These are phyloP conservation scores for Neopelma chrysocephalum DNA, from an alignment of 2,797 vertebrate species.

Conservation along the genomic window DNA sequence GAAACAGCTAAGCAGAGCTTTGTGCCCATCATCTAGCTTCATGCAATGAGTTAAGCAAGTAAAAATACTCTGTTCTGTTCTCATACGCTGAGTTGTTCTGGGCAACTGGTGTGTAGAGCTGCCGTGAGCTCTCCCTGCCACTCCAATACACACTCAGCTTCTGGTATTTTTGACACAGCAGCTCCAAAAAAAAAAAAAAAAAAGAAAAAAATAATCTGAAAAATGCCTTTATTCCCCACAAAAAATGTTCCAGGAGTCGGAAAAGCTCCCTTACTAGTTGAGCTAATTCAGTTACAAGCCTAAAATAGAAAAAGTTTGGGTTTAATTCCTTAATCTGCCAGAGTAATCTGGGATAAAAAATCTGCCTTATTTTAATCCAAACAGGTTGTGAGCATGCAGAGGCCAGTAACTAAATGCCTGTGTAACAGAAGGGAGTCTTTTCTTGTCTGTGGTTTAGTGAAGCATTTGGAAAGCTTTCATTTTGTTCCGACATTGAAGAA, in stretches of 20 bases:
- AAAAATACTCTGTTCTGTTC: not conserved
- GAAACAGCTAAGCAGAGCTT: conserved; percentile 23
- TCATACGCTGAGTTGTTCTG: not conserved
- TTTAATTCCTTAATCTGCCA: not conserved
- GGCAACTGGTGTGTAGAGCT: not conserved
- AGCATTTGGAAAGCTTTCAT: not conserved
- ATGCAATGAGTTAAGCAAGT: not conserved
- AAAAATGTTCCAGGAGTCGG: not conserved
- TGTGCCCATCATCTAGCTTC: not conserved
- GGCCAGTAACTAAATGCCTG: not conserved
- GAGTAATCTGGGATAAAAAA: not conserved
- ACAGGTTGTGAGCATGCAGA: not conserved
- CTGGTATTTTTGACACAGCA: not conserved
- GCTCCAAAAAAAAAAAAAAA: not conserved
- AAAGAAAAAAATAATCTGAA: not conserved
- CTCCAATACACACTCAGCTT: not conserved
- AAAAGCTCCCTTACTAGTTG: not conserved
- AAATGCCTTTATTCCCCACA: not conserved
- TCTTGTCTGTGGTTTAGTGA: not conserved
- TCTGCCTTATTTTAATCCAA: not conserved
- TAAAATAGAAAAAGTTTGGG: not conserved
- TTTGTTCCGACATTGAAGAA: not conserved
- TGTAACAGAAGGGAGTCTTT: not conserved
- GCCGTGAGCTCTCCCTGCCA: not conserved
- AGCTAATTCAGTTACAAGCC: not conserved